These are phyloP conservation scores for Epicauta chinensis DNA, from an alignment of 1,140 invertebrate species.

Conservation along the genomic window DNA sequence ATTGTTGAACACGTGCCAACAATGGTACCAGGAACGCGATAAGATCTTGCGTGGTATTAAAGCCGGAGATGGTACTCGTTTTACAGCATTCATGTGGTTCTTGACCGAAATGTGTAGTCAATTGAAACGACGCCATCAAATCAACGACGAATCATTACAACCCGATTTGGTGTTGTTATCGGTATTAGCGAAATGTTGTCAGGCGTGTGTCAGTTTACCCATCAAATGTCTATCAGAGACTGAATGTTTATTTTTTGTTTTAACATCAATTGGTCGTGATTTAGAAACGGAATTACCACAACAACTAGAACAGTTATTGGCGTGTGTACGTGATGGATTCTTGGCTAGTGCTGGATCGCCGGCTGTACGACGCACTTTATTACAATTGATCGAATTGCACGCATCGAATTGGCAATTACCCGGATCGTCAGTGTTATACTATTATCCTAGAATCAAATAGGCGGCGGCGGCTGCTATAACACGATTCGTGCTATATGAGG, in stretches of 20 bases:
- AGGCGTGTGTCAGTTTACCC: constrained; percentile 71
- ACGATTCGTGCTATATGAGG: too few species aligned
- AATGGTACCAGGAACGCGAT: constrained; percentile 82
- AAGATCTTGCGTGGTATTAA: constrained; percentile 50
- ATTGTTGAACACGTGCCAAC: constrained; percentile 78
- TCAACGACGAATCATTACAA: constrained; percentile 60
- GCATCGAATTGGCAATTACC: constrained; percentile 84
- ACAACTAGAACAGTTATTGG: constrained; percentile 69
- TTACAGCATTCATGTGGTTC: constrained; percentile 81
- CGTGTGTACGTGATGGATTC: constrained; percentile 77
- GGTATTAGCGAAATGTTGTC: constrained; percentile 76
- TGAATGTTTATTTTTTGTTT: constrained; percentile 78
- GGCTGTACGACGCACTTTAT: constrained; percentile 67
- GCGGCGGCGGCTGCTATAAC: too few species aligned
- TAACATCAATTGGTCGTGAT: constrained; percentile 79
- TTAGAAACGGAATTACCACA: constrained; percentile 72
- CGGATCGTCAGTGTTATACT: constrained; percentile 81
- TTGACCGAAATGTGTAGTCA: constrained; percentile 84
- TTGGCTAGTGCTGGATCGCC: constrained; percentile 59
- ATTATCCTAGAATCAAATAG: constrained; percentile 66
- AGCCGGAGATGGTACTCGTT: constrained; percentile 55
- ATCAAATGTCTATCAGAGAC: constrained; percentile 72
- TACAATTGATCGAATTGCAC: constrained; percentile 83
- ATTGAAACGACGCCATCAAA: constrained; percentile 67
- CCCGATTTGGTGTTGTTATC: constrained; percentile 69